These are phyloP conservation scores for Anser brachyrhynchus DNA, from an alignment of 2,113 vertebrate genomes.

Conservation along the genomic window DNA sequence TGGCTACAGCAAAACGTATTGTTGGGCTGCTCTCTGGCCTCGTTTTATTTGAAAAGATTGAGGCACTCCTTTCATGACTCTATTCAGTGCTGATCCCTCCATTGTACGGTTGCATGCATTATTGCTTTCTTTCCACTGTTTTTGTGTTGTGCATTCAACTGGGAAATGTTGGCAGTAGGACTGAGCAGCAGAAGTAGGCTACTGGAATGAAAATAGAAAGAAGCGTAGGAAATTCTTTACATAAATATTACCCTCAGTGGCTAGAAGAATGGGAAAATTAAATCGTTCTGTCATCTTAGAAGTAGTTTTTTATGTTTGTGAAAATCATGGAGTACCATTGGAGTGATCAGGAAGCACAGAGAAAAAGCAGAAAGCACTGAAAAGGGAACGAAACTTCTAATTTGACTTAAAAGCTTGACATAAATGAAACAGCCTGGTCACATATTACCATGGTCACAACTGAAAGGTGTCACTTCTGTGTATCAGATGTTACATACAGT, in stretches of 20 bases:
- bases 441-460: neutral
- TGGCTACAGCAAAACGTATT: neutral
- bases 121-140: neutral
- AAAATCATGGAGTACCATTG: neutral
- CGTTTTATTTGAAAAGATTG: neutral
- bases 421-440: neutral
- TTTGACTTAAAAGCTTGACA: neutral
- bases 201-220: neutral
- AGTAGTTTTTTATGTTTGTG: neutral
- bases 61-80: neutral
- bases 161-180: neutral
- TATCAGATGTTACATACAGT: neutral
- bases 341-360: neutral
- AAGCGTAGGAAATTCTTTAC: neutral
- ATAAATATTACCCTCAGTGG: neutral
- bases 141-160: neutral
- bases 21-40: neutral
- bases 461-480: neutral
- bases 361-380: neutral
- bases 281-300: neutral
- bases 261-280: neutral
- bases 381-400: neutral
- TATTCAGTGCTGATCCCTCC: conserved; percentile 19
- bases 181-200: neutral
- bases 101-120: neutral